Conservation (phyloP, 2,113 vertebrate genomes). For the Ctenodactylus gundi region DNA sequence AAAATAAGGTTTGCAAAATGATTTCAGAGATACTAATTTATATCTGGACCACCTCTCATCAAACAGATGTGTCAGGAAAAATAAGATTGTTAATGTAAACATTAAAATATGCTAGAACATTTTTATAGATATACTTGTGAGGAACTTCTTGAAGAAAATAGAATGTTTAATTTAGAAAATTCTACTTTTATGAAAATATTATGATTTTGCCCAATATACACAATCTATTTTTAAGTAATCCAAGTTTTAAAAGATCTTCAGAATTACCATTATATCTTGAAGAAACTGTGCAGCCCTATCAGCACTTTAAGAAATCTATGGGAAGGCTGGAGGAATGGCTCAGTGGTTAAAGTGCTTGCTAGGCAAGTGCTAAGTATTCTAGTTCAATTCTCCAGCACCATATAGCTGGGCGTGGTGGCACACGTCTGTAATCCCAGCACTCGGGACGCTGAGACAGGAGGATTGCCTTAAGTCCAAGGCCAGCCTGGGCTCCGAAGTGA, state of each 20-base stretch:
- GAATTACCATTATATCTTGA: background rate
- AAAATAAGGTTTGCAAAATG: slow-evolving; percentile 37
- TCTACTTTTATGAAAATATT: background rate
- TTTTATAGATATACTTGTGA: background rate
- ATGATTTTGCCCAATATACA: background rate
- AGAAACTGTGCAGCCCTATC: background rate
- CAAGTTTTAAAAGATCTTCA: background rate
- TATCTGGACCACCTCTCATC: background rate
- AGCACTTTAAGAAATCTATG: background rate
- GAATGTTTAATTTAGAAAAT: background rate
- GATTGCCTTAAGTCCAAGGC: too few relatives aligned
- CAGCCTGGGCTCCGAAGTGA: too few relatives aligned
- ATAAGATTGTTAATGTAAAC: background rate
- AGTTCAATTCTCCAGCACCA: too few relatives aligned
- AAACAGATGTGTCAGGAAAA: background rate
- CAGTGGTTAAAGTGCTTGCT: too few relatives aligned
- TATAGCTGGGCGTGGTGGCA: too few relatives aligned
- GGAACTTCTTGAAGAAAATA: background rate
- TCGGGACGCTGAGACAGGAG: too few relatives aligned
- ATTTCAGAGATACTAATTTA: slow-evolving; percentile 34
- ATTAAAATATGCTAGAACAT: background rate
- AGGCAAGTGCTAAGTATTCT: too few relatives aligned
- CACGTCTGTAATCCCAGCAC: too few relatives aligned
- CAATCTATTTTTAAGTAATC: background rate
- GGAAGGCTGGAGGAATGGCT: too few relatives aligned